Percentiles rank a stretch among this genome's conserved stretches.
Conservation (phyloP, 2,113 vertebrate genomes). For the Tursiops truncatus region DNA sequence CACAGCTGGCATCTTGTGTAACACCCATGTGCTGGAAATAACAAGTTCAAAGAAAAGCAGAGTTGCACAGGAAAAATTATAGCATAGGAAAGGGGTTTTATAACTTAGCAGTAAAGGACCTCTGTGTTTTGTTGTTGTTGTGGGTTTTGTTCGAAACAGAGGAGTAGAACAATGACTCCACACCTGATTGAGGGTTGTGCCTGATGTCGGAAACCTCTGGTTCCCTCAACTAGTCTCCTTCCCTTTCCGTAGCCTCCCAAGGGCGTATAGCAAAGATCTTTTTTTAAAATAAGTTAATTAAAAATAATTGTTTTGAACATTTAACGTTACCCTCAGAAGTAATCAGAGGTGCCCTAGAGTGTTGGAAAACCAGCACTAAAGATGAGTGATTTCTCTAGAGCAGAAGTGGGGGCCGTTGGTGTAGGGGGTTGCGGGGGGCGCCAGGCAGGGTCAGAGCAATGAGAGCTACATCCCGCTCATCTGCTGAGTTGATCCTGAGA, state of each 20-base stretch:
- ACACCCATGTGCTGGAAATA: background rate
- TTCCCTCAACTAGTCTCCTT: background rate
- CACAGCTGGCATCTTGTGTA: background rate
- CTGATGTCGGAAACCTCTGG: background rate
- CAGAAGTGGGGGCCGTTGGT: background rate
- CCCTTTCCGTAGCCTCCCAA: background rate
- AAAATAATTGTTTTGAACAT: constrained; percentile 44
- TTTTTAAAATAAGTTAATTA: constrained; percentile 6
- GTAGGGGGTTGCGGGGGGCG: background rate
- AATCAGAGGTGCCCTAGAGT: background rate
- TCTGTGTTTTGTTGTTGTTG: background rate
- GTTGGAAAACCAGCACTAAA: background rate
- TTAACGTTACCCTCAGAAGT: background rate
- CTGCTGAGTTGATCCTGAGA: background rate
- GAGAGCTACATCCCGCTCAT: background rate
- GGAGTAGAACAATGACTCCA: background rate
- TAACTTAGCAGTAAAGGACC: background rate
- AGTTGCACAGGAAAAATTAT: background rate
- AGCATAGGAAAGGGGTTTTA: background rate
- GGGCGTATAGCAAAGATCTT: background rate
- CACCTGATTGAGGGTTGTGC: background rate
- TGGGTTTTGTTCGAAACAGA: background rate
- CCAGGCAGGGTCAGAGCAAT: accelerated
- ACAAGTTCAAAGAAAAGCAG: background rate
- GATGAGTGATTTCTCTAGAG: background rate